These are phyloP conservation scores for Pseudomyrmex flavicornis DNA, from an alignment of 1,140 invertebrate species.

Conservation along the genomic window DNA sequence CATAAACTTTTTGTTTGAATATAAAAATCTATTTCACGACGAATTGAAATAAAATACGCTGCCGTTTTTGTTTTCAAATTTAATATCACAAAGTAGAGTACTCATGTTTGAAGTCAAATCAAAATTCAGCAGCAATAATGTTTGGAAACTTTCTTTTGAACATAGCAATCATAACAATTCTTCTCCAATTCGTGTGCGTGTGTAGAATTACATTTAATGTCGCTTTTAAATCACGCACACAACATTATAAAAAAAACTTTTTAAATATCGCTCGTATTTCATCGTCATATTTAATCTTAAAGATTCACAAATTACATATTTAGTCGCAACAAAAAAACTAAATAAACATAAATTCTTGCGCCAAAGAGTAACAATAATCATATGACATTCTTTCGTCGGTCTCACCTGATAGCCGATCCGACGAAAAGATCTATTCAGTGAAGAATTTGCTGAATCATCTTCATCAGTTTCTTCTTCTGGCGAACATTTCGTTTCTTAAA, in stretches of 20 bases:
- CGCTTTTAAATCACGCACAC: background rate
- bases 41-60: background rate
- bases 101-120: background rate
- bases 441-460: conserved; percentile 55
- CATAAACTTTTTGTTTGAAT: background rate
- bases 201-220: background rate
- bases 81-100: background rate
- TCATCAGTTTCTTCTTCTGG: background rate
- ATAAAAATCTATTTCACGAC: background rate
- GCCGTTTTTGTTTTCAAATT: background rate
- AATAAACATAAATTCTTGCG: conserved; percentile 11
- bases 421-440: conserved; percentile 53
- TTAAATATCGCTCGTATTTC: background rate
- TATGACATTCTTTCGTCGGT: conserved; percentile 45
- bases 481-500: background rate
- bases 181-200: background rate
- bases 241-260: background rate
- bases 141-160: background rate
- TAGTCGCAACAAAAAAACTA: background rate
- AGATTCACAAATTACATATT: background rate
- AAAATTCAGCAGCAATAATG: background rate
- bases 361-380: background rate
- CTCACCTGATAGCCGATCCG: conserved; percentile 50
- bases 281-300: background rate
- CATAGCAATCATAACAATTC: background rate